Base-by-base conservation (phyloP, 1,140 invertebrate genomes). In the Colletes gigas region DNA sequence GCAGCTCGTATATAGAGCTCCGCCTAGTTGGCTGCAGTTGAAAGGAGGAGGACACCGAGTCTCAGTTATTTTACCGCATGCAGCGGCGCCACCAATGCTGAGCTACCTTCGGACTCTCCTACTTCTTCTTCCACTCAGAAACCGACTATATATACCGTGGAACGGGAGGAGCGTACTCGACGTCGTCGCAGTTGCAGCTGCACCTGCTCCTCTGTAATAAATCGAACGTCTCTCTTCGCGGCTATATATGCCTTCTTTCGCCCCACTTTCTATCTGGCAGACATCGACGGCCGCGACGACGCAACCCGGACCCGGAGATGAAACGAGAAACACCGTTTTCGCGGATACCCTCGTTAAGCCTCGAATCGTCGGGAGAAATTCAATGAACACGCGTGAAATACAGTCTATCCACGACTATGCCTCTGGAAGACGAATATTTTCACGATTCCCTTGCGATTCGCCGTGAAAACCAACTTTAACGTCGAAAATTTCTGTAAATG, bases 41-140 rank as follows among this genome's bases (percentile, higher is more conserved):
- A 52, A 59, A 83, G 85, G 86, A 89, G 87, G 86, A 88, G 86
- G 88, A 88, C 79, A 80, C 87, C 83, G 15, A 67, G 82, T 86
- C 77, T 87, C 81, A 85, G 89, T 89, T 89, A 89, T 87, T 90
- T 88, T 84, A 87, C 86, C 87, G 84, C 84, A 84, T 85, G 74
- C 86, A 82, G 67, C 81, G 84, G 79, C 78, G 78, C 89, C 85
- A 83, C 88, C 90, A 88, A 89, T 90, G 89, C 90, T 87, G 84
- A 84, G 88, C 77, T 82, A 87, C 83, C 89, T 87, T 79, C 60
- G 59, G 59, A 41, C 78, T 78, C 59, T 80, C 86, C 76, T 78
- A 74, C 75, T 75, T 83, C 81, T 79, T 73, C 82, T 71, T 59
- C 74, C 79, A 78, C 71, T 76, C 84, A 65, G 71, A 67, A 54